Evolutionary conservation across 2,797 vertebrate genomes (phyloP).

Genomic region (Hozukius guyotensis): DNA sequence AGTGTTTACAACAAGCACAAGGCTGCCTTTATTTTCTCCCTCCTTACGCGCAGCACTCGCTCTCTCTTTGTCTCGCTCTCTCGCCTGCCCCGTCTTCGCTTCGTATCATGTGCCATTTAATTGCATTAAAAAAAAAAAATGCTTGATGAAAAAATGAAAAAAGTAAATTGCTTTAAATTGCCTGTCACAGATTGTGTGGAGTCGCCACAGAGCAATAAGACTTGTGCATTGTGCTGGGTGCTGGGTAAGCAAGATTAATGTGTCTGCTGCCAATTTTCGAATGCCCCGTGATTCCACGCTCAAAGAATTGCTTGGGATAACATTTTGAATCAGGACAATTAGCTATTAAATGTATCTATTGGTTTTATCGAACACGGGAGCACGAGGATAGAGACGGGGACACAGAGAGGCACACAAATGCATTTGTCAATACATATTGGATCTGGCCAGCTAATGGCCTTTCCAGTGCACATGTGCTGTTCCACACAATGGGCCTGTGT

Average conservation of each 20-base stretch:
- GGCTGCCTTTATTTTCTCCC: slow-evolving; percentile 65
- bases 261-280: slow-evolving; percentile 62
- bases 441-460: slow-evolving; percentile 68
- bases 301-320: slow-evolving; percentile 66
- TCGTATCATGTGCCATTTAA: slow-evolving; percentile 76
- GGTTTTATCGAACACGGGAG: slow-evolving; percentile 60
- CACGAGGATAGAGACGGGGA: slow-evolving; percentile 52
- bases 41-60: slow-evolving; percentile 23
- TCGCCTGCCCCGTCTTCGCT: slow-evolving; percentile 41
- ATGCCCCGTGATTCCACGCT: slow-evolving; percentile 48
- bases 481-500: slow-evolving; percentile 17
- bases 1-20: slow-evolving; percentile 77
- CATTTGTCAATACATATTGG: slow-evolving; percentile 72
- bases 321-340: slow-evolving; percentile 75
- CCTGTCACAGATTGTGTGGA: slow-evolving; percentile 75
- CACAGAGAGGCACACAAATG: slow-evolving; percentile 58
- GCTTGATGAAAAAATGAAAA: slow-evolving; percentile 75
- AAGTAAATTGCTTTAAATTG: slow-evolving; percentile 82
- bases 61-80: slow-evolving; percentile 37
- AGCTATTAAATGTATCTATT: slow-evolving; percentile 77
- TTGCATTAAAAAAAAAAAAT: slow-evolving; percentile 65
- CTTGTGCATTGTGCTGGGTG: slow-evolving; percentile 39
- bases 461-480: slow-evolving; percentile 37
- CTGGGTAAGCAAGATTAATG: slow-evolving; percentile 77
- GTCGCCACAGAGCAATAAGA: slow-evolving; percentile 58